A percentile compares a stretch with the other conserved stretches of the same genome.
Conservation (phyloP, 2,888 invertebrate species). For the Nomada hirtipes region DNA sequence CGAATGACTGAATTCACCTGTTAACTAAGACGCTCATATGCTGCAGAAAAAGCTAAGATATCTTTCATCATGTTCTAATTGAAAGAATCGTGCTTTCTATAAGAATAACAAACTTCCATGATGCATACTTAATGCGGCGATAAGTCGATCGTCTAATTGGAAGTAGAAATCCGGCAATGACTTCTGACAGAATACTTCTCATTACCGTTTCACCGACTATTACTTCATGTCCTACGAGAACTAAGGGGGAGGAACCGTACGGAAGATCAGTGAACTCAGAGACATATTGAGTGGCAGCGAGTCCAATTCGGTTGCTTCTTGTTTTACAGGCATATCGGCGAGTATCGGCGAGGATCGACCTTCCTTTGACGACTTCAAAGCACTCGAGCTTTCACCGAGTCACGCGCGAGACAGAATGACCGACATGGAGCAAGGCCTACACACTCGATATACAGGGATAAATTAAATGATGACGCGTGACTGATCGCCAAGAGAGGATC, state of each 20-base stretch:
- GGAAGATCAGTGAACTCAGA: conserved; percentile 13
- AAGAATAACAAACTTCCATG: too few species aligned
- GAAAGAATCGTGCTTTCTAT: too few species aligned
- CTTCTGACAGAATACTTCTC: too few species aligned
- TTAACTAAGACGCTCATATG: too few species aligned
- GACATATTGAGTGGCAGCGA: conserved; percentile 8
- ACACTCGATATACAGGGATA: conserved; percentile 65
- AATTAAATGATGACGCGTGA: conserved; percentile 67
- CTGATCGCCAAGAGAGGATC: conserved; percentile 61
- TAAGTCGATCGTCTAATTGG: too few species aligned
- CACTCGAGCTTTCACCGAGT: conserved; percentile 54
- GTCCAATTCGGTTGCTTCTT: conserved; percentile 23
- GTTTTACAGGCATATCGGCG: conserved; percentile 34
- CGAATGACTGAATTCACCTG: too few species aligned
- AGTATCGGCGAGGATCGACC: conserved; percentile 54
- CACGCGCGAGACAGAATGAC: conserved; percentile 61
- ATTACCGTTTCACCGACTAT: not conserved
- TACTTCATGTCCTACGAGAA: not conserved
- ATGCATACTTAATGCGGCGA: too few species aligned
- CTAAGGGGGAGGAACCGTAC: not conserved
- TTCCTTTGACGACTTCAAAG: conserved; percentile 52
- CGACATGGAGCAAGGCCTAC: conserved; percentile 58
- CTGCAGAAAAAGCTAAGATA: too few species aligned
- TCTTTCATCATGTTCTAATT: too few species aligned
- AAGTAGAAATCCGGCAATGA: too few species aligned